phyloP scores from a whole-genome alignment of 2,797 vertebrate genomes.

The Hirundo rustica region DNA sequence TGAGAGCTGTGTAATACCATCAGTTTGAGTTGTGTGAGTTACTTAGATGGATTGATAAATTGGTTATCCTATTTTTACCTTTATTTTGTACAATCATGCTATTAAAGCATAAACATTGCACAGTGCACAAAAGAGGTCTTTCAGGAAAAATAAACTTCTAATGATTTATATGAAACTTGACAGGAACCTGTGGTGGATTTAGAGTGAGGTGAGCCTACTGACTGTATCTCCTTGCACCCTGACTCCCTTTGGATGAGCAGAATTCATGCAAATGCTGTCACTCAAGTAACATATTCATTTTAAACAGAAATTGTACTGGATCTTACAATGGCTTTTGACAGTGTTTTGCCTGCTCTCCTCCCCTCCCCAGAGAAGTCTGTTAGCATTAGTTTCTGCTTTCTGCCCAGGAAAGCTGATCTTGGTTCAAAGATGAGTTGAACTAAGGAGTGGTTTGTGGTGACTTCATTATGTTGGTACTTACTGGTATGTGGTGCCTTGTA shows the following conservation, averaged over 20 bases:
- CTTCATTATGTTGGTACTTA: neutral
- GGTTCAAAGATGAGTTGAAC: neutral
- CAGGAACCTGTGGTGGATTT: neutral
- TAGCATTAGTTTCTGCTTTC: neutral
- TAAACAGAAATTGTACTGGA: neutral
- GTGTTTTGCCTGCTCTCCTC: neutral
- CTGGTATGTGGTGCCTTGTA: neutral
- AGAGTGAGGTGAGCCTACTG: neutral
- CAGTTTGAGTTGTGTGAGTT: neutral
- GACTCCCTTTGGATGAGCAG: neutral
- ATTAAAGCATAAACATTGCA: neutral
- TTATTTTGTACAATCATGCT: neutral
- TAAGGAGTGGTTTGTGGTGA: neutral
- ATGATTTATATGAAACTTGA: slow-evolving; percentile 20
- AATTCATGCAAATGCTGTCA: neutral
- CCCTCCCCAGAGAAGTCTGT: neutral
- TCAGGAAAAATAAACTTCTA: neutral
- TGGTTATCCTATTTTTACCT: neutral
- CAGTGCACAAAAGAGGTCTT: neutral
- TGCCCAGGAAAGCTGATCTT: neutral
- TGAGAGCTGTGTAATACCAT: neutral
- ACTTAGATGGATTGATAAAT: neutral
- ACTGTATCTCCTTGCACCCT: neutral
- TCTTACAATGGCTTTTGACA: neutral
- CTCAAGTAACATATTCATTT: neutral